These are phyloP conservation scores for Argya squamiceps DNA, from an alignment of 2,797 vertebrate genomes.

Conservation along the genomic window DNA sequence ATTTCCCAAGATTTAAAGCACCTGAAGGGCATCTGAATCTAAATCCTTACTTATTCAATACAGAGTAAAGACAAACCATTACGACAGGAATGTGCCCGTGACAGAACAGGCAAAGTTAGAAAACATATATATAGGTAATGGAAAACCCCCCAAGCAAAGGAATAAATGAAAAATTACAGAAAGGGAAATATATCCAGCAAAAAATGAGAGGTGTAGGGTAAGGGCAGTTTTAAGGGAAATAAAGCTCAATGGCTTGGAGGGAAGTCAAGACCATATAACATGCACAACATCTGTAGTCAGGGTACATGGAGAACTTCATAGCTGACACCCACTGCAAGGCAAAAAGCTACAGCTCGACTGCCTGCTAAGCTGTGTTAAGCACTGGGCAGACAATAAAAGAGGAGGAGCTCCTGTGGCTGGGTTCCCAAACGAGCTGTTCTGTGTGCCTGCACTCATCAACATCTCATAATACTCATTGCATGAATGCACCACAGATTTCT, in stretches of 20 bases:
- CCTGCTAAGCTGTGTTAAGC: neutral
- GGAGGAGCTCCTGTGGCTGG: neutral
- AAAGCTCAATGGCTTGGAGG: neutral
- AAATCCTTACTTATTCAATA: neutral
- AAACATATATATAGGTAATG: neutral
- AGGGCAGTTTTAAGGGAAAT: neutral
- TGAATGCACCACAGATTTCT: neutral
- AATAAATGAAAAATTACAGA: neutral
- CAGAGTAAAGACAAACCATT: neutral
- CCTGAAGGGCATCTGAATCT: neutral
- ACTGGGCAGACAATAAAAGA: neutral
- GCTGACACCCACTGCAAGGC: neutral
- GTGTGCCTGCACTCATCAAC: neutral
- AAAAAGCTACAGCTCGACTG: neutral
- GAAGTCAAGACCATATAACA: neutral
- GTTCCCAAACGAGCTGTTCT: neutral
- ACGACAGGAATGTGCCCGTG: rapidly evolving
- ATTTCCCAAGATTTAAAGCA: neutral
- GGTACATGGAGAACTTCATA: neutral
- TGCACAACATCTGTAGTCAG: neutral
- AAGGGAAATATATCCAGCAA: neutral
- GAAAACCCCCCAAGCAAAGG: neutral
- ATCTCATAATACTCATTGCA: neutral
- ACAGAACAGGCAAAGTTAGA: neutral
- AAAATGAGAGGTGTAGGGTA: neutral